These are phyloP conservation scores for Sipha maydis DNA, from an alignment of 2,888 invertebrate species.

Conservation along the genomic window DNA sequence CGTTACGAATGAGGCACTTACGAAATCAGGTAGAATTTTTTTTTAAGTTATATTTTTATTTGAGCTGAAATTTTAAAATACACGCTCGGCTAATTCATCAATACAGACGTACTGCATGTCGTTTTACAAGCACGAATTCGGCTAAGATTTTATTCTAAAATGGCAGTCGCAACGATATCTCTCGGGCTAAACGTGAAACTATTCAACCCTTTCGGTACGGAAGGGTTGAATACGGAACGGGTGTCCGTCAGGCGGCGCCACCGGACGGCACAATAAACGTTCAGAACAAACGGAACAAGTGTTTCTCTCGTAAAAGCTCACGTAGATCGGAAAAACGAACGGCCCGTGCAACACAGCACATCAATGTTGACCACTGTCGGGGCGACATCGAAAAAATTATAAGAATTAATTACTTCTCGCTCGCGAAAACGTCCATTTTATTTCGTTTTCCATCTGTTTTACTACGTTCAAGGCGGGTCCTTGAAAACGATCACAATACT, in stretches of 20 bases:
- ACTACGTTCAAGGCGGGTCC: too few species aligned
- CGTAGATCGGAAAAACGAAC: background rate
- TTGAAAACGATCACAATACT: too few species aligned
- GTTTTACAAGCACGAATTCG: background rate
- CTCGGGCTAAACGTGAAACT: slow-evolving; percentile 31
- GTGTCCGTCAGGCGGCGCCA: slow-evolving; percentile 55
- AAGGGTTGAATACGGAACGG: slow-evolving; percentile 34
- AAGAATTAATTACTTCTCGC: too few species aligned
- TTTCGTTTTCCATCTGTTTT: too few species aligned
- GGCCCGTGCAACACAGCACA: background rate
- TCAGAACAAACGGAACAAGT: slow-evolving; percentile 6
- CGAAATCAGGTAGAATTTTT: too few species aligned
- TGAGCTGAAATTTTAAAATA: too few species aligned
- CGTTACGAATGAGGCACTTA: background rate
- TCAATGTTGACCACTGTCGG: too few species aligned
- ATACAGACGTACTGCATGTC: background rate
- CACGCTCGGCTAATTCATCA: background rate
- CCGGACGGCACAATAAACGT: background rate
- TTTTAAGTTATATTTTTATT: too few species aligned
- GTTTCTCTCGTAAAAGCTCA: background rate
- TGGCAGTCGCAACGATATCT: slow-evolving; percentile 47
- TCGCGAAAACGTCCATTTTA: background rate
- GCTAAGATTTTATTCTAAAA: background rate
- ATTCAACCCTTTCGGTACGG: slow-evolving; percentile 38
- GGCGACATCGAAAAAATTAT: too few species aligned